These are phyloP conservation scores for Steinernema carpocapsae DNA, from an alignment of 2,888 invertebrate genomes.

Conservation along the genomic window DNA sequence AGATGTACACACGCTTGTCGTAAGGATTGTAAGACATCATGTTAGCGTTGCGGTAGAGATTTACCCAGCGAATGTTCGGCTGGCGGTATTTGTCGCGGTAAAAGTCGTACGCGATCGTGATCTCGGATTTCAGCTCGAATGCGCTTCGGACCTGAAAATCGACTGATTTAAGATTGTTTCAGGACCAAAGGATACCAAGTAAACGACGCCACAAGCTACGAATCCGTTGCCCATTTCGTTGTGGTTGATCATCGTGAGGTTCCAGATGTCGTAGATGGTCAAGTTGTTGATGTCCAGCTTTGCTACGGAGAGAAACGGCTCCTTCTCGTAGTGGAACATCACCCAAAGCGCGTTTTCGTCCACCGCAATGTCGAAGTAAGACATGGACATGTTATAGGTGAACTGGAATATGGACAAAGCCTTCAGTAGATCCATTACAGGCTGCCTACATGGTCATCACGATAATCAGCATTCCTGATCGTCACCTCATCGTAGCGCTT, in stretches of 20 bases:
- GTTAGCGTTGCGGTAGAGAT: conserved; percentile 67
- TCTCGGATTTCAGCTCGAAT: conserved; percentile 57
- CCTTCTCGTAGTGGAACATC: conserved; percentile 68
- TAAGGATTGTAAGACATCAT: conserved; percentile 69
- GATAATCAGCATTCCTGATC: conserved; percentile 66
- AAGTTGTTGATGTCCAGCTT: conserved; percentile 69
- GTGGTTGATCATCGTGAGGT: conserved; percentile 67
- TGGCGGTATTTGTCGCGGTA: conserved; percentile 61
- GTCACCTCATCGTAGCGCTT: conserved; percentile 60
- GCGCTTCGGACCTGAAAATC: conserved; percentile 55
- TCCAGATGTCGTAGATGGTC: conserved; percentile 67
- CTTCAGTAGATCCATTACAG: not conserved
- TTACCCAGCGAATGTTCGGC: conserved; percentile 67
- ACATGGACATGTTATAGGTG: conserved; percentile 70
- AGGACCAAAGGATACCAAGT: conserved; percentile 54
- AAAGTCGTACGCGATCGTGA: conserved; percentile 65
- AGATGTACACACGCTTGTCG: conserved; percentile 68
- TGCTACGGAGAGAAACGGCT: conserved; percentile 61
- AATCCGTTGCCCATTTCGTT: conserved; percentile 66
- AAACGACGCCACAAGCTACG: conserved; percentile 68
- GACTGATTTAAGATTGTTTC: no score
- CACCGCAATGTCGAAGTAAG: conserved; percentile 71
- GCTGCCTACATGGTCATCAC: conserved; percentile 64
- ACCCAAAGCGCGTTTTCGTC: conserved; percentile 73
- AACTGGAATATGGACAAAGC: conserved; percentile 55